Conservation (phyloP, 2,888 invertebrate genomes). For the Corbicula japonica region DNA sequence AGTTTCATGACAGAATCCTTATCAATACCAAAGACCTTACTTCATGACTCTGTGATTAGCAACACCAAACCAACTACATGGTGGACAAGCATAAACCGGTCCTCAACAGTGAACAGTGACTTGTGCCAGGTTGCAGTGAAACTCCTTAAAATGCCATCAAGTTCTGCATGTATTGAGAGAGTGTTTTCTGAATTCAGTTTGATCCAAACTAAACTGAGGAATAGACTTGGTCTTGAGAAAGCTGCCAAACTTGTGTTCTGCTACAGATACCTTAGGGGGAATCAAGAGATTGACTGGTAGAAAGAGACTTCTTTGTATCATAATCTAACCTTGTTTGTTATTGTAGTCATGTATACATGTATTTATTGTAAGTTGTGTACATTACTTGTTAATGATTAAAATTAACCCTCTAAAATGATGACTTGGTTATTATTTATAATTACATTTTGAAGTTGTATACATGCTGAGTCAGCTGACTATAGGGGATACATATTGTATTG, state of each 20-base stretch:
- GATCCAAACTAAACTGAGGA: constrained; percentile 50
- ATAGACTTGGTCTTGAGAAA: constrained; percentile 41
- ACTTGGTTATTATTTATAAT: too few species aligned
- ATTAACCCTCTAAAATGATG: too few species aligned
- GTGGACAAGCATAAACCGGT: constrained; percentile 39
- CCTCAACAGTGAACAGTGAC: constrained; percentile 2
- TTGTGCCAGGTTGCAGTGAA: constrained; percentile 38
- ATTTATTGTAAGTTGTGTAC: too few species aligned
- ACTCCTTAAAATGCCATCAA: constrained; percentile 36
- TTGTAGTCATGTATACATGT: too few species aligned
- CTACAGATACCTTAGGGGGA: constrained; percentile 36
- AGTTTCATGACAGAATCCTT: constrained; percentile 27
- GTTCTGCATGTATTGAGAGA: constrained; percentile 29
- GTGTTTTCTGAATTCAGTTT: constrained; percentile 43
- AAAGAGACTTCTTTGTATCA: too few species aligned
- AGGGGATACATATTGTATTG: too few species aligned
- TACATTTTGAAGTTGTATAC: too few species aligned
- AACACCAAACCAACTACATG: constrained; percentile 39
- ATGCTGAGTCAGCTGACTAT: too few species aligned
- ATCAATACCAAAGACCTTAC: constrained; percentile 24
- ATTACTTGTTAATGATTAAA: too few species aligned
- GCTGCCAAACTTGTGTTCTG: constrained; percentile 52
- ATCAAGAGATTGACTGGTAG: too few species aligned
- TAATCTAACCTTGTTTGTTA: too few species aligned
- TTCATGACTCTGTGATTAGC: constrained; percentile 28